A percentile compares a stretch with the other conserved stretches of the same genome.
These are phyloP conservation scores for Littorina saxatilis DNA, from an alignment of 1,140 invertebrate genomes.

Conservation along the genomic window DNA sequence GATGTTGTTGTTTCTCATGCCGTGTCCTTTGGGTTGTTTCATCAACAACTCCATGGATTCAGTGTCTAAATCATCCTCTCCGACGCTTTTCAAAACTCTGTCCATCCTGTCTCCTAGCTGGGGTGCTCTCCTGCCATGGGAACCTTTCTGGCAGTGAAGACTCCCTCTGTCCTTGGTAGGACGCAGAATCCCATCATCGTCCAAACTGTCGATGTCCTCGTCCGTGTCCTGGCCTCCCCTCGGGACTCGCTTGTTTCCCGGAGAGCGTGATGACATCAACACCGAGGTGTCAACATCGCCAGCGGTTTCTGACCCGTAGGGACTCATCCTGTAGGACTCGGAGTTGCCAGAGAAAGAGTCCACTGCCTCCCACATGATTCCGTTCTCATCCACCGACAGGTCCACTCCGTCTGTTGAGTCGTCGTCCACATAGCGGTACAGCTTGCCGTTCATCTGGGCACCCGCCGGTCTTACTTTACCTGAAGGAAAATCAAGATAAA, in stretches of 20 bases:
- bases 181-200: slow-evolving; percentile 1
- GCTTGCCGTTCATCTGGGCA: not conserved
- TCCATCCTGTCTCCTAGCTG: slow-evolving; percentile 12
- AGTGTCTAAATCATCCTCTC: slow-evolving; percentile 13
- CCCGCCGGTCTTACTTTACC: not conserved
- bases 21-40: not conserved
- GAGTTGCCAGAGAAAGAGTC: not conserved
- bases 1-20: not conserved
- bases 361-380: slow-evolving; percentile 51
- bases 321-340: slow-evolving; percentile 40
- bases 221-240: slow-evolving; percentile 7
- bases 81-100: slow-evolving; percentile 16
- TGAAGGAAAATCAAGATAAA: not conserved
- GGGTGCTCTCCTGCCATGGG: not conserved
- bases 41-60: not conserved
- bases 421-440: not conserved
- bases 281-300: slow-evolving; percentile 41
- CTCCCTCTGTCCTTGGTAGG: not conserved
- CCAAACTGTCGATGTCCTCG: slow-evolving; percentile 10
- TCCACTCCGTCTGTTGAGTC: slow-evolving; percentile 20
- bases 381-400: slow-evolving; percentile 52
- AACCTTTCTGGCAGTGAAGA: not conserved
- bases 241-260: not conserved
- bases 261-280: slow-evolving; percentile 23
- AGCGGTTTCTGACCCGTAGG: slow-evolving; percentile 40